Percentiles rank a stretch among this genome's conserved stretches.
These are phyloP conservation scores for Epirrhoe tristata DNA, from an alignment of 2,888 invertebrate genomes.

Conservation along the genomic window DNA sequence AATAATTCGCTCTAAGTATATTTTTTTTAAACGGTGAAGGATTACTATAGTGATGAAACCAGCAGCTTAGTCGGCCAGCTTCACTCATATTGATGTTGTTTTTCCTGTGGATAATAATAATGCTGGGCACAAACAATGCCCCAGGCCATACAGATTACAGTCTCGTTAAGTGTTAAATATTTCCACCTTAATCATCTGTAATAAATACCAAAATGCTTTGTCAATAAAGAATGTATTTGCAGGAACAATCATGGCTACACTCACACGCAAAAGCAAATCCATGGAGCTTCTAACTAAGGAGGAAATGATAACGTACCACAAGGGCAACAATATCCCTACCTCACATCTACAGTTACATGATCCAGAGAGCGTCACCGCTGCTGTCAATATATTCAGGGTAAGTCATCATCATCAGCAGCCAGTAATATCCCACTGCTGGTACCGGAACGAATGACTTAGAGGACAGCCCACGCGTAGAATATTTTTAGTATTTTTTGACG, in stretches of 20 bases:
- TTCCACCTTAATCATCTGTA: neutral
- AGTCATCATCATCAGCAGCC: slow-evolving; percentile 55
- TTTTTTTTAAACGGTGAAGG: too few relatives aligned
- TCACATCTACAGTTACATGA: slow-evolving; percentile 98
- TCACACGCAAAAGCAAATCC: slow-evolving; percentile 92
- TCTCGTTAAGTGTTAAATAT: neutral
- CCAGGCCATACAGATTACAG: too few relatives aligned
- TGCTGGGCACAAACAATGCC: too few relatives aligned
- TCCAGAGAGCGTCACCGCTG: slow-evolving; percentile 95
- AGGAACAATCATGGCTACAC: slow-evolving; percentile 93
- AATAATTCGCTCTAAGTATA: too few relatives aligned
- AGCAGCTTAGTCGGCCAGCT: too few relatives aligned
- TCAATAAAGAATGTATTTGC: slow-evolving; percentile 7
- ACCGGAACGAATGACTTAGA: too few relatives aligned
- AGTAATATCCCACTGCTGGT: too few relatives aligned
- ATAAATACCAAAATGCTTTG: neutral
- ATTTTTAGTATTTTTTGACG: too few relatives aligned
- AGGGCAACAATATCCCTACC: slow-evolving; percentile 94
- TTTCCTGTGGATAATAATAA: too few relatives aligned
- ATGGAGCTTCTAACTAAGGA: slow-evolving; percentile 94
- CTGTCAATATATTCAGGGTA: slow-evolving; percentile 96
- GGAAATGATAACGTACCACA: slow-evolving; percentile 96
- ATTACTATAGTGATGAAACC: too few relatives aligned
- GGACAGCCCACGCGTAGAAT: too few relatives aligned
- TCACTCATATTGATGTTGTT: too few relatives aligned